Evolutionary conservation across 2,797 vertebrate species (phyloP).

Genomic region (Nannoperca australis): DNA sequence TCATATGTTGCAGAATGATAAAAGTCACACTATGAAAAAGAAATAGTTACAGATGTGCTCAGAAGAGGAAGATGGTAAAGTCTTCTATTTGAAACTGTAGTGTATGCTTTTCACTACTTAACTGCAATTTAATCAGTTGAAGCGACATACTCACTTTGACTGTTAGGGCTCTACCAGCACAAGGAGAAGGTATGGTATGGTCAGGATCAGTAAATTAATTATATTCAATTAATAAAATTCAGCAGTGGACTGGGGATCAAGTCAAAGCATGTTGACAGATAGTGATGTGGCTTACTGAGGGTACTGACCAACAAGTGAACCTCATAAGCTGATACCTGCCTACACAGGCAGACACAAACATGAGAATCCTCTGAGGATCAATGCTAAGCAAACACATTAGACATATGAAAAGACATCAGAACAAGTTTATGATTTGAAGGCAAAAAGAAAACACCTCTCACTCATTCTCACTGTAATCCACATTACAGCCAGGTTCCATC

Average conservation of each 20-base stretch:
- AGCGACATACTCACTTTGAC: background rate
- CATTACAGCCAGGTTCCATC: slow-evolving; percentile 3
- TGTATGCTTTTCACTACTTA: background rate
- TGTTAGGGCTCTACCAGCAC: background rate
- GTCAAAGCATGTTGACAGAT: slow-evolving; percentile 43
- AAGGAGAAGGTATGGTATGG: background rate
- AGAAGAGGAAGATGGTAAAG: background rate
- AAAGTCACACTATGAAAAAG: background rate
- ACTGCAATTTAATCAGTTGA: background rate
- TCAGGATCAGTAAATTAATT: slow-evolving; percentile 22
- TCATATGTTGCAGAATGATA: background rate
- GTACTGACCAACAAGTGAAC: slow-evolving; percentile 38
- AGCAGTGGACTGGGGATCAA: slow-evolving; percentile 29
- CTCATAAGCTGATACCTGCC: slow-evolving; percentile 36
- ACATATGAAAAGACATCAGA: slow-evolving; percentile 26
- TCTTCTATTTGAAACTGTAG: background rate
- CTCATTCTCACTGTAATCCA: slow-evolving; percentile 10
- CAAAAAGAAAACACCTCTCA: background rate
- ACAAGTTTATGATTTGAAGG: background rate
- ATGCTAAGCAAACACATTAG: slow-evolving; percentile 27
- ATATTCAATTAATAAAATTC: slow-evolving; percentile 39
- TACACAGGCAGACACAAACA: slow-evolving; percentile 40
- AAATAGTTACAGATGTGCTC: background rate
- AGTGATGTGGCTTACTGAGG: slow-evolving; percentile 40
- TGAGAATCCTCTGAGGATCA: slow-evolving; percentile 32